Percentiles rank a stretch among this genome's conserved stretches.
Conservation (phyloP, 2,888 invertebrate species). For the Phaedon cochleariae region DNA sequence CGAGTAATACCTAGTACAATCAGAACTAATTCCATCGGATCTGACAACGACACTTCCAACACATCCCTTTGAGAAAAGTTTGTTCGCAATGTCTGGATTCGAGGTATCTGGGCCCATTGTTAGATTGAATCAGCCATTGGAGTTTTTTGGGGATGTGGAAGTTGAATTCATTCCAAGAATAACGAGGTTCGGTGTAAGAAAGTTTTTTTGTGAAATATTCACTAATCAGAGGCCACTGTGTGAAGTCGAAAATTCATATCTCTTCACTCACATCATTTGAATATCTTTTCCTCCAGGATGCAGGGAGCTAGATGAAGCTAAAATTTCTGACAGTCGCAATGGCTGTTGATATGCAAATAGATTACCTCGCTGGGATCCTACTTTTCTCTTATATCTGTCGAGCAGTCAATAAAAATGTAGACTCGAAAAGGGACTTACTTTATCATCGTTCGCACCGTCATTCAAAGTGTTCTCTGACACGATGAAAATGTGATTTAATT, state of each 20-base stretch:
- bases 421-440: slow-evolving; percentile 38
- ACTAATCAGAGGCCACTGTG: too few species aligned
- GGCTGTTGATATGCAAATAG: too few species aligned
- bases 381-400: too few species aligned
- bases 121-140: background rate
- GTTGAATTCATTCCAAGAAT: too few species aligned
- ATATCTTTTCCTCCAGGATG: too few species aligned
- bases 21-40: background rate
- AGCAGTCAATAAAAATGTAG: background rate
- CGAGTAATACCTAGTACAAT: background rate
- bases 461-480: slow-evolving; percentile 39
- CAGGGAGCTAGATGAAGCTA: too few species aligned
- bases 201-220: too few species aligned
- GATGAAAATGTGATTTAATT: slow-evolving; percentile 44
- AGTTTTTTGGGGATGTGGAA: slow-evolving; percentile 45
- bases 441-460: slow-evolving; percentile 39
- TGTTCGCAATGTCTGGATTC: background rate
- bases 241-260: too few species aligned
- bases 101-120: background rate
- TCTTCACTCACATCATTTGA: too few species aligned
- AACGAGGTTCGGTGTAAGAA: too few species aligned
- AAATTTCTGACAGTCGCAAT: too few species aligned
- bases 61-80: background rate
- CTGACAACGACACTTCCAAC: background rate
- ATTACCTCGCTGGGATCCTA: too few species aligned